These are phyloP conservation scores for Holothuria scabra DNA, from an alignment of 53 echinoderm and acorn worm species.

Conservation along the genomic window DNA sequence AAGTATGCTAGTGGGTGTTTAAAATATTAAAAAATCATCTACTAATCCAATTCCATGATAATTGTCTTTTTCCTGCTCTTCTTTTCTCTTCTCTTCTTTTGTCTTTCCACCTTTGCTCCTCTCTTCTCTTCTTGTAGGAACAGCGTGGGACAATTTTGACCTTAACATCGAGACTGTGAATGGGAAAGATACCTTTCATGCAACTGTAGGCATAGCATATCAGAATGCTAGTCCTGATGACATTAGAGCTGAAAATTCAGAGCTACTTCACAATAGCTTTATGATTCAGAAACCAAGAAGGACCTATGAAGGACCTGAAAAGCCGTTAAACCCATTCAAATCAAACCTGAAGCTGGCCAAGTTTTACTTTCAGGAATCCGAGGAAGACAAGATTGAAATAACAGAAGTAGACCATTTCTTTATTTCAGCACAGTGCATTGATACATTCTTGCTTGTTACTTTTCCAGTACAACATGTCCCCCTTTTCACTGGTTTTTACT, in stretches of 20 bases:
- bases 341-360: constrained; percentile 12
- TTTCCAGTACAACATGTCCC: constrained; percentile 23
- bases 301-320: constrained; percentile 29
- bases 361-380: constrained; percentile 19
- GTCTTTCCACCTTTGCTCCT: too few species aligned
- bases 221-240: not conserved
- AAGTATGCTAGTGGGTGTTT: not conserved
- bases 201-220: constrained; percentile 44
- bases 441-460: constrained; percentile 20
- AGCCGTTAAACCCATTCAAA: constrained; percentile 28
- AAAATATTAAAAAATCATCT: not conserved
- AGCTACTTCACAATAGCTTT: not conserved
- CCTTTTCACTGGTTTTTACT: constrained; percentile 44
- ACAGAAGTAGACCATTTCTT: not conserved
- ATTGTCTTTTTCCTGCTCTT: not conserved
- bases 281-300: constrained; percentile 23
- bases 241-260: not conserved
- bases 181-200: constrained; percentile 36
- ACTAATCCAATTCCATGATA: too few species aligned
- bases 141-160: constrained; percentile 55
- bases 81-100: too few species aligned
- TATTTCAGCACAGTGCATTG: constrained; percentile 1
- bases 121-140: constrained; percentile 34
- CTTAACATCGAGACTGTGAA: constrained; percentile 54
- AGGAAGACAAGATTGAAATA: not conserved